A percentile compares a stretch with the other conserved stretches of the same genome.
Evolutionary conservation across 2,797 vertebrate genomes (phyloP).

Genomic region (Darevskia nairensis): DNA sequence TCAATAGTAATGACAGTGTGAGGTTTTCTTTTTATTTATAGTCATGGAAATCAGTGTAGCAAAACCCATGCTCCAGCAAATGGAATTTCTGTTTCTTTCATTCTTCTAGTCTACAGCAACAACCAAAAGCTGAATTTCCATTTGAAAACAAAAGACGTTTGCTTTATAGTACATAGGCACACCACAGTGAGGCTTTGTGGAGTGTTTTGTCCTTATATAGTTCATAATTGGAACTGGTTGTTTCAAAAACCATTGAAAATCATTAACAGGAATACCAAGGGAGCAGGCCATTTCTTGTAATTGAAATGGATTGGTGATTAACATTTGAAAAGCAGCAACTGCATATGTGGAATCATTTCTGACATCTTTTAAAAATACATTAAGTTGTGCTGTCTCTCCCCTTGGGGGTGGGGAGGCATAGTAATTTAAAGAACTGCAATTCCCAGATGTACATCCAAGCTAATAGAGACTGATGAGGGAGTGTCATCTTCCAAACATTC

Average conservation of each 20-base stretch:
- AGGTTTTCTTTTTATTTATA: conserved; percentile 9
- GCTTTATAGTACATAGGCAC: conserved; percentile 25
- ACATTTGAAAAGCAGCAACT: conserved; percentile 50
- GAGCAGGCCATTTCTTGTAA: conserved; percentile 43
- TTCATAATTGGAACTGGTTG: conserved; percentile 23
- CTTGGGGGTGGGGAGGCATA: background rate
- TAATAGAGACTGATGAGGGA: conserved; percentile 3
- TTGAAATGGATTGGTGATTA: conserved; percentile 32
- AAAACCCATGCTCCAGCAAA: background rate
- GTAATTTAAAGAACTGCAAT: conserved; percentile 1
- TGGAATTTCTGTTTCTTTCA: background rate
- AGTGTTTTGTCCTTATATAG: background rate
- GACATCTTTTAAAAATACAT: conserved; percentile 34
- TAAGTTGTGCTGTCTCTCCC: background rate
- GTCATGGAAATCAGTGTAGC: background rate
- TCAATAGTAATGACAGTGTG: background rate
- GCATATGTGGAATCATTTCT: conserved; percentile 25
- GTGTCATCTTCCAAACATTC: background rate
- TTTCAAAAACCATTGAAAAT: conserved; percentile 58
- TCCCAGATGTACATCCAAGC: background rate
- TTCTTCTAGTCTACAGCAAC: background rate
- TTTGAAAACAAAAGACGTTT: conserved; percentile 15
- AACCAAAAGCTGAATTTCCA: background rate
- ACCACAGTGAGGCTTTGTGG: background rate
- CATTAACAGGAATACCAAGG: conserved; percentile 62